Base-by-base conservation (phyloP, 1,140 invertebrate genomes). In the Euborellia annulipes region DNA sequence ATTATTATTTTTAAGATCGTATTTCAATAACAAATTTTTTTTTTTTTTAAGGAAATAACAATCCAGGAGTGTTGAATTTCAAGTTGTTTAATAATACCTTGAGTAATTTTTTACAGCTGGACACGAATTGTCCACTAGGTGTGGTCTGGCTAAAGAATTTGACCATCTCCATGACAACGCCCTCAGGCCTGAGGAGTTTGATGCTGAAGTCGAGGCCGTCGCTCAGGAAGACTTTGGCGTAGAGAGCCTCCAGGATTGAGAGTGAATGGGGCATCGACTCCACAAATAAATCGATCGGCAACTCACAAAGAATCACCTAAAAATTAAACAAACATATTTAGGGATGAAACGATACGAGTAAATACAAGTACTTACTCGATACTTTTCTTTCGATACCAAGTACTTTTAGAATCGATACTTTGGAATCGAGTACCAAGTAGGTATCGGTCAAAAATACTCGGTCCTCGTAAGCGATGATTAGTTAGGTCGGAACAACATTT, bases 181-280 rank as follows among this genome's bases (percentile, higher is more conserved):
- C 67, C 51, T 89, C 84, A 21, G 79, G 79, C 50, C 78, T 73
- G 55, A 69, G 63, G 44, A 56, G 40, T 46, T 61, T 61, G 18
- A 62, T 51, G 44, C 55, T 54, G 42, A 56, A 56, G 23, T 62
- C 55, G 6, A 55, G 46, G 3, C 57, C 55, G 37, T 64, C 64
- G 13, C 64, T 64, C 16, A 72, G 58, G 40, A 65, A 64, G 1
- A 62, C 65, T 72, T 85, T 85, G 47, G 78, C 75, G 55, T 89
- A 85, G 1, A 93, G 69, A 0, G 85, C 83, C 60, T 93, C 88
- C 37, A 94, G 63, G 32, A 93, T 68, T 49, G 83, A 78, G 1
- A 90, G 71, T 40, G 82, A 86, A 58, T 87, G 78, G 2, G 89
- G 89, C 62, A 93, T 69, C 2, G 85, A 76, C 52, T 92, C 87